Conservation (phyloP, 2,113 vertebrate species). For the Madoqua kirkii region DNA sequence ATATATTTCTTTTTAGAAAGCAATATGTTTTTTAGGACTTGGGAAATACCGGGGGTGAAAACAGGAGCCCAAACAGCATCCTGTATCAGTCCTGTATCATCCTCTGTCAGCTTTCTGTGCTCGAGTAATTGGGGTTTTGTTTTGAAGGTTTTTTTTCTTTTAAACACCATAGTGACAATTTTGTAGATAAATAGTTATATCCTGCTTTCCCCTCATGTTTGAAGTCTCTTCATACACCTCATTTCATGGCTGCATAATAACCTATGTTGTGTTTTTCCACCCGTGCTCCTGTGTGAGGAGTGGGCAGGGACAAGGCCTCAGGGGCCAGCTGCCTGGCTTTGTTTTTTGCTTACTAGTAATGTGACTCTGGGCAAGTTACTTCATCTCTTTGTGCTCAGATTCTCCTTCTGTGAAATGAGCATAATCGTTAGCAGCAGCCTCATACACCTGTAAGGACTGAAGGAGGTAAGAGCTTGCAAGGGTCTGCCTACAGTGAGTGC, state of each 20-base stretch:
- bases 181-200: not conserved
- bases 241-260: not conserved
- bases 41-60: not conserved
- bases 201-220: not conserved
- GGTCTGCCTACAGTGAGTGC: not conserved
- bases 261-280: not conserved
- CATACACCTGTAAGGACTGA: not conserved
- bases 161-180: not conserved
- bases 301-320: not conserved
- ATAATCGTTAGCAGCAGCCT: not conserved
- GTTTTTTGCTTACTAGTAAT: not conserved
- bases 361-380: not conserved
- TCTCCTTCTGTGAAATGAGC: not conserved
- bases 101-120: not conserved
- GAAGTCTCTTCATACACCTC: not conserved
- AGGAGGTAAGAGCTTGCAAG: not conserved
- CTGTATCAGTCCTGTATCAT: rapidly evolving
- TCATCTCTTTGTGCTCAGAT: not conserved
- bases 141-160: not conserved
- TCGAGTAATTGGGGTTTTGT: not conserved
- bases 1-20: not conserved
- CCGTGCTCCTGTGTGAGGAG: not conserved
- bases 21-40: not conserved
- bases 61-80: not conserved
- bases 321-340: not conserved